Percentiles rank a stretch among this genome's conserved stretches.
These are phyloP conservation scores for Drosophila ustulata DNA, from an alignment of 2,888 invertebrate genomes.

Conservation along the genomic window DNA sequence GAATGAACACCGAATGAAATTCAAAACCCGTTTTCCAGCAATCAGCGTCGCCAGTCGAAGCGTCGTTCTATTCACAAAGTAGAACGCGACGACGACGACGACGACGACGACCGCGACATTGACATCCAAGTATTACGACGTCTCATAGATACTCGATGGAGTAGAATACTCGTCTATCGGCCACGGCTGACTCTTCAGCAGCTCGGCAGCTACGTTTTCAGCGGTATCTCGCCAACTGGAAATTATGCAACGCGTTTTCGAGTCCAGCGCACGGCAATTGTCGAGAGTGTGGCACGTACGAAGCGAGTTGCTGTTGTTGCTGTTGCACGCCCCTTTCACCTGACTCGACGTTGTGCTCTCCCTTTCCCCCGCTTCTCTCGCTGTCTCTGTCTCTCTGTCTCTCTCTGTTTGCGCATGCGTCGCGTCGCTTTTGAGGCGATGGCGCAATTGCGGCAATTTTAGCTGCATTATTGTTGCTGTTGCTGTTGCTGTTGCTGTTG, in stretches of 20 bases:
- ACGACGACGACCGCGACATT: constrained; percentile 45
- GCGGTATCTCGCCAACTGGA: constrained; percentile 7
- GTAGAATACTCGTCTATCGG: background rate
- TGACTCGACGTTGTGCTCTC: constrained; percentile 21
- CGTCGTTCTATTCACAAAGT: constrained; percentile 46
- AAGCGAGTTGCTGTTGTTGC: constrained; percentile 1
- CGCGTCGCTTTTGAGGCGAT: constrained; percentile 63
- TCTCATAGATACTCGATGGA: background rate
- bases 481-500: constrained; percentile 25
- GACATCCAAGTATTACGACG: constrained; percentile 44
- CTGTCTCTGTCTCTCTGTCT: constrained; percentile 6
- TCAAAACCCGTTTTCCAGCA: constrained; percentile 38
- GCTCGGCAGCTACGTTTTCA: constrained; percentile 9
- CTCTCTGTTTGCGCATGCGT: constrained; percentile 71
- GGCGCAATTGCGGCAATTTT: constrained; percentile 75
- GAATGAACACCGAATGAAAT: constrained; percentile 30
- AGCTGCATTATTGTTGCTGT: constrained; percentile 43
- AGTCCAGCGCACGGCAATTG: constrained; percentile 46
- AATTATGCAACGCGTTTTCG: constrained; percentile 46
- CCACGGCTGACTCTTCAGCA: constrained; percentile 2
- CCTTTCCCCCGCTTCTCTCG: background rate
- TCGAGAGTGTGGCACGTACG: constrained; percentile 39
- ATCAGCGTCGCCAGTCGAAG: constrained; percentile 3
- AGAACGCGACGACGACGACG: constrained; percentile 31
- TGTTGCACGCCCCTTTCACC: constrained; percentile 27